Percentiles rank a stretch among this genome's conserved stretches.
Evolutionary conservation across 2,888 invertebrate genomes (phyloP).

Genomic region (Trypoxylon attenuatum): DNA sequence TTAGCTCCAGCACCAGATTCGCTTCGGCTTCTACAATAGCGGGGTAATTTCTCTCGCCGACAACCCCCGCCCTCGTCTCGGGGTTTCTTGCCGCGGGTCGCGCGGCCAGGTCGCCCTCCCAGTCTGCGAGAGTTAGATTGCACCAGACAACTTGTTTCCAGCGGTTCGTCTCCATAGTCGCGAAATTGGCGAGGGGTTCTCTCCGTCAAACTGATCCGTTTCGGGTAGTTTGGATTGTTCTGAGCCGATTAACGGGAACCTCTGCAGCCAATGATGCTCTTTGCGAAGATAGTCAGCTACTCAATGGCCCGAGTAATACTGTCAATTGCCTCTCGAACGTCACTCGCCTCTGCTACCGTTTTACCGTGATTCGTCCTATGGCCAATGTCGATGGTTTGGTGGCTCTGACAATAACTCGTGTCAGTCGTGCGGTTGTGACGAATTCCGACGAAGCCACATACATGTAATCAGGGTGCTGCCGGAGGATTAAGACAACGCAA

Average conservation of each 20-base stretch:
- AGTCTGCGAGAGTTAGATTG: conserved; percentile 2
- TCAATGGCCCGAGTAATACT: background rate
- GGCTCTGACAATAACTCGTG: too few species aligned
- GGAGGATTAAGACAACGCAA: background rate
- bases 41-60: conserved; percentile 44
- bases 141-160: conserved; percentile 29
- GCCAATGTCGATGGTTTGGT: too few species aligned
- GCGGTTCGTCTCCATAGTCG: conserved; percentile 19
- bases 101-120: background rate
- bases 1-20: conserved; percentile 1
- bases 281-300: background rate
- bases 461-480: too few species aligned
- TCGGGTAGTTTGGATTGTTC: background rate
- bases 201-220: conserved; percentile 18
- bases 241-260: background rate
- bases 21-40: conserved; percentile 38
- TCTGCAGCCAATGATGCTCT: background rate
- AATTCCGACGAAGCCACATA: background rate
- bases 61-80: background rate
- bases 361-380: too few species aligned
- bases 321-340: too few species aligned
- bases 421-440: too few species aligned
- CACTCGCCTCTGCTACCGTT: too few species aligned
- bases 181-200: conserved; percentile 32
- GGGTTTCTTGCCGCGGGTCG: background rate